phyloP scores from a whole-genome alignment of 2,888 invertebrate genomes.

The Plebejus melissa region DNA sequence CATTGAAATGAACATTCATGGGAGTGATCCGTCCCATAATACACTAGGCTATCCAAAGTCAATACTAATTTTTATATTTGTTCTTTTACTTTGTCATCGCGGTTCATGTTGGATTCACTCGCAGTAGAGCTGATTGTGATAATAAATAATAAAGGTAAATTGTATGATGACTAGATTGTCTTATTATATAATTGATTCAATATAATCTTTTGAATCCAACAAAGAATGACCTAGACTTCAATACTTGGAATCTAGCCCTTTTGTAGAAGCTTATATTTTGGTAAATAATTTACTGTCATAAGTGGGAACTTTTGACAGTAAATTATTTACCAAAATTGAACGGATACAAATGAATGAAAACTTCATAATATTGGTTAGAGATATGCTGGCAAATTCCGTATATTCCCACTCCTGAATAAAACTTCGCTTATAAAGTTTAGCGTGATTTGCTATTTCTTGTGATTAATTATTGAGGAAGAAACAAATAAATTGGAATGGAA shows the following conservation, averaged over 20 bases:
- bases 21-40: too few relatives aligned
- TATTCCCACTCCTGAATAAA: not conserved
- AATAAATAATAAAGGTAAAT: constrained; percentile 5
- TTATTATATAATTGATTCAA: constrained; percentile 14
- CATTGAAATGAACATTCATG: not conserved
- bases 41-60: not conserved
- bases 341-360: not conserved
- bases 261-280: not conserved
- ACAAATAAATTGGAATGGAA: constrained; percentile 27
- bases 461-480: constrained; percentile 1
- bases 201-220: not conserved
- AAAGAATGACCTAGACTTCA: not conserved
- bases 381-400: not conserved
- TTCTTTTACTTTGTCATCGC: not conserved
- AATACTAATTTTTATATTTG: not conserved
- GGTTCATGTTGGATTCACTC: not conserved
- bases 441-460: constrained; percentile 12
- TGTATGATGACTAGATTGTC: constrained; percentile 7
- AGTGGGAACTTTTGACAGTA: not conserved
- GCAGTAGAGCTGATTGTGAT: not conserved
- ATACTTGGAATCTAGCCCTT: not conserved
- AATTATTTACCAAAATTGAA: not conserved
- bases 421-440: not conserved
- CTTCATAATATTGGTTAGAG: not conserved
- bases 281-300: too few relatives aligned